phyloP scores from a whole-genome alignment of 2,888 invertebrate species.

The Tholera decimalis region DNA sequence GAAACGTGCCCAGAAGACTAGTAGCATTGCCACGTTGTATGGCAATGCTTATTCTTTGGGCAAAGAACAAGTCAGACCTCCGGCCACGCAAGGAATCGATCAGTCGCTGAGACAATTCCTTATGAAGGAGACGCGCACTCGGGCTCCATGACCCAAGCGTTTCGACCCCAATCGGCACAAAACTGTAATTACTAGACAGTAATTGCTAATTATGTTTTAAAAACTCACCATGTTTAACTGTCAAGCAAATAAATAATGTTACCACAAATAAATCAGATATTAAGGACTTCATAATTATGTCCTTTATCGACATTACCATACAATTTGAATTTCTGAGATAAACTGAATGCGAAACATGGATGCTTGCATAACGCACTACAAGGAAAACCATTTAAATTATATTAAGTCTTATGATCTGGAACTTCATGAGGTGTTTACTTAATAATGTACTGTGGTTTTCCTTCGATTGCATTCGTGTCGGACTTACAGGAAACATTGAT shows the following conservation, averaged over 20 bases:
- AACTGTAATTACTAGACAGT: too few species aligned
- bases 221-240: not conserved
- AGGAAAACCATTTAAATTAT: not conserved
- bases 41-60: too few species aligned
- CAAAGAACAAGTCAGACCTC: too few species aligned
- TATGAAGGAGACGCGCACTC: too few species aligned
- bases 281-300: not conserved
- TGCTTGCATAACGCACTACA: not conserved
- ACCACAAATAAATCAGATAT: not conserved
- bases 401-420: not conserved
- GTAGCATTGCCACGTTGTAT: too few species aligned
- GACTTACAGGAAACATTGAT: not conserved
- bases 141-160: too few species aligned
- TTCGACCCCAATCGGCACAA: too few species aligned
- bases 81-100: too few species aligned
- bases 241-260: not conserved
- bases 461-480: not conserved
- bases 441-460: not conserved
- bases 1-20: too few species aligned
- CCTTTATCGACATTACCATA: too few species aligned
- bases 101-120: too few species aligned
- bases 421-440: not conserved
- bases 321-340: not conserved
- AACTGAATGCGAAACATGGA: not conserved
- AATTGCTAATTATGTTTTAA: not conserved